A percentile compares a stretch with the other conserved stretches of the same genome.
Evolutionary conservation across 1,140 invertebrate genomes (phyloP).

Genomic region (Drosophila littoralis): DNA sequence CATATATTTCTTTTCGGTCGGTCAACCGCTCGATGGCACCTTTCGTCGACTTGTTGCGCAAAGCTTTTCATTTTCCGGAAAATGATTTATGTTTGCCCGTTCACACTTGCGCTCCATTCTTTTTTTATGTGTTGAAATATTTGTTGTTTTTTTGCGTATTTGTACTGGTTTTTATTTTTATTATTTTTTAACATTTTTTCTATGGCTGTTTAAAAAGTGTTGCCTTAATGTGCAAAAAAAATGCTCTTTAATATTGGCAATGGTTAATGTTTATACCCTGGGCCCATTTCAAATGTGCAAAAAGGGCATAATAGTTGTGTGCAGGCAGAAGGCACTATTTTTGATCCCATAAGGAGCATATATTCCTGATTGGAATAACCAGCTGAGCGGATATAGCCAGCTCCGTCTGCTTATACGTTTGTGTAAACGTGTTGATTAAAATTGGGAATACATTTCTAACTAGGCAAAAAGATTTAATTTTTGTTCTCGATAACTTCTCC

Average conservation of each 20-base stretch:
- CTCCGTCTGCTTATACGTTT: no score
- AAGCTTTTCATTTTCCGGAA: constrained; percentile 77
- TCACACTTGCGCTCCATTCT: constrained; percentile 51
- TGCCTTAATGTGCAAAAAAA: constrained; percentile 35
- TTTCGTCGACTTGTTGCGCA: constrained; percentile 78
- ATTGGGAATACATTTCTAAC: no score
- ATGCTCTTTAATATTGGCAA: constrained; percentile 41
- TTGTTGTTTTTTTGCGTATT: constrained; percentile 60
- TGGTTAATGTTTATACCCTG: not conserved
- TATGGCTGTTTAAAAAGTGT: constrained; percentile 51
- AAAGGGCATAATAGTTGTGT: not conserved
- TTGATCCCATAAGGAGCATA: no score
- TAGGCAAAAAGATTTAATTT: not conserved
- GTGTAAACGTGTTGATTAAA: no score
- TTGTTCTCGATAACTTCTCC: not conserved
- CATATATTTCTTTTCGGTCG: constrained; percentile 72
- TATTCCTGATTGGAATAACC: no score
- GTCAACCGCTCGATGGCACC: constrained; percentile 58
- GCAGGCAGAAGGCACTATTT: not conserved
- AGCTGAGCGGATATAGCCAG: no score
- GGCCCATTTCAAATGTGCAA: no score
- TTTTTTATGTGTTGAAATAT: constrained; percentile 41
- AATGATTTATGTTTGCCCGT: constrained; percentile 71
- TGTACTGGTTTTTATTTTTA: constrained; percentile 59
- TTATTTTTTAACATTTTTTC: constrained; percentile 28